phyloP scores from a whole-genome alignment of 1,140 invertebrate species.

The Apis cerana region DNA sequence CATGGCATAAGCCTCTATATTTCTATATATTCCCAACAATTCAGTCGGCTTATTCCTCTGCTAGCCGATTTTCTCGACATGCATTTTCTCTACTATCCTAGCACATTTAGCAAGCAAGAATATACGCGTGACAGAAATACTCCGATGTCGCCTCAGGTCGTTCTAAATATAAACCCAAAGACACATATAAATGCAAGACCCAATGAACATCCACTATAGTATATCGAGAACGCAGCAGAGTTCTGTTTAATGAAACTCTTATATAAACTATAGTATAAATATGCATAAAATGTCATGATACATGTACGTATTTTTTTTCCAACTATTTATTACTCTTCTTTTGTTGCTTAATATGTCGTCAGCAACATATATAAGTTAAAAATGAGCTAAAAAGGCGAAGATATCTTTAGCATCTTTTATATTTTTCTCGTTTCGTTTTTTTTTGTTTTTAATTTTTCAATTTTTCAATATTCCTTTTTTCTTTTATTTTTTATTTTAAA shows the following conservation, averaged over 20 bases:
- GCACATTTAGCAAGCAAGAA: constrained; percentile 45
- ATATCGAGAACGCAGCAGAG: not conserved
- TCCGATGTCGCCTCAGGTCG: constrained; percentile 12
- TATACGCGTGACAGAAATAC: constrained; percentile 44
- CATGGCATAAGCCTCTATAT: not conserved
- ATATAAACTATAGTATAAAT: not conserved
- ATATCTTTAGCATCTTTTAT: too few relatives aligned
- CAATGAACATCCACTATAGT: constrained; percentile 4
- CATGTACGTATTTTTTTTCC: not conserved
- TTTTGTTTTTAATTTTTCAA: too few relatives aligned
- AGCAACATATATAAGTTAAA: too few relatives aligned
- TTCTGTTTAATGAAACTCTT: constrained; percentile 6
- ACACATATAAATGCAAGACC: constrained; percentile 13
- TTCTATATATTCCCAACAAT: constrained; percentile 44
- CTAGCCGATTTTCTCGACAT: constrained; percentile 44
- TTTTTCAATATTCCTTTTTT: too few relatives aligned
- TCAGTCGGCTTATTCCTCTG: constrained; percentile 28
- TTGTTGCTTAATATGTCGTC: not conserved
- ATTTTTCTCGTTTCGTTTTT: not conserved
- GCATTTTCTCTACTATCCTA: constrained; percentile 20
- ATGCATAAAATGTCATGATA: not conserved
- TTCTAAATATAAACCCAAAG: constrained; percentile 15
- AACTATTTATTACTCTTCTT: not conserved
- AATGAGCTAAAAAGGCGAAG: too few relatives aligned
- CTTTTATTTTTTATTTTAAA: too few relatives aligned